Evolutionary conservation across 2,113 vertebrate genomes (phyloP).

Genomic region (Tachysurus vachellii): DNA sequence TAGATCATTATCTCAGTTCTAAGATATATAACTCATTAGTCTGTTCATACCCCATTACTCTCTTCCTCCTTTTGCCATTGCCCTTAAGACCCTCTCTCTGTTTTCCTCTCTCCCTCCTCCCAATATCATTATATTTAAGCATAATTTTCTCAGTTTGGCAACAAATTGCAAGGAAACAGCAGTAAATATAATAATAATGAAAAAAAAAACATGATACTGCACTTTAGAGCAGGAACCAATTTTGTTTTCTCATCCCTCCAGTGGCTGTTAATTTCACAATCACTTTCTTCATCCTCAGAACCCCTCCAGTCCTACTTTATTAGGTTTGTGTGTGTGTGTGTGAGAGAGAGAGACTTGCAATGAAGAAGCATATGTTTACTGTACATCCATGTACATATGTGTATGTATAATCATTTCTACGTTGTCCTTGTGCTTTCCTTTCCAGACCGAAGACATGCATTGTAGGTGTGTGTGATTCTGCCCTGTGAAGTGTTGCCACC

Average conservation of each 20-base stretch:
- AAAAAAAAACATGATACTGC: slow-evolving; percentile 10
- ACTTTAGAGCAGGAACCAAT: slow-evolving; percentile 16
- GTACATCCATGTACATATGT: no score
- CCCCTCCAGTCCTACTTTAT: not conserved
- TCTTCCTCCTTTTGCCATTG: slow-evolving; percentile 47
- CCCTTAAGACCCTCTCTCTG: slow-evolving; percentile 18
- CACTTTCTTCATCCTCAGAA: not conserved
- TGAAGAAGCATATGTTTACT: no score
- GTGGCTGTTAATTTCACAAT: slow-evolving; percentile 12
- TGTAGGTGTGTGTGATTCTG: no score
- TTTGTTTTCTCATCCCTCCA: slow-evolving; percentile 17
- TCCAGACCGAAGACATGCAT: no score
- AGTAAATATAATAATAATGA: not conserved
- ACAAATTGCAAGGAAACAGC: slow-evolving; percentile 27
- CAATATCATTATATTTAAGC: not conserved
- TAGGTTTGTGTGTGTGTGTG: slow-evolving; percentile 9
- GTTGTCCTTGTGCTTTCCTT: no score
- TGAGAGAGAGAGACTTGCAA: no score
- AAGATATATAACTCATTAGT: slow-evolving; percentile 54
- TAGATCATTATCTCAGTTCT: slow-evolving; percentile 51
- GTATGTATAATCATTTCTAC: no score
- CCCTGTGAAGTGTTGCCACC: no score
- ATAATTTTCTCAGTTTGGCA: not conserved
- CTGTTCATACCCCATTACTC: slow-evolving; percentile 47
- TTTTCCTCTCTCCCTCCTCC: not conserved